Evolutionary conservation across 2,888 invertebrate species (phyloP).

Genomic region (Sphaeridia pumilis): DNA sequence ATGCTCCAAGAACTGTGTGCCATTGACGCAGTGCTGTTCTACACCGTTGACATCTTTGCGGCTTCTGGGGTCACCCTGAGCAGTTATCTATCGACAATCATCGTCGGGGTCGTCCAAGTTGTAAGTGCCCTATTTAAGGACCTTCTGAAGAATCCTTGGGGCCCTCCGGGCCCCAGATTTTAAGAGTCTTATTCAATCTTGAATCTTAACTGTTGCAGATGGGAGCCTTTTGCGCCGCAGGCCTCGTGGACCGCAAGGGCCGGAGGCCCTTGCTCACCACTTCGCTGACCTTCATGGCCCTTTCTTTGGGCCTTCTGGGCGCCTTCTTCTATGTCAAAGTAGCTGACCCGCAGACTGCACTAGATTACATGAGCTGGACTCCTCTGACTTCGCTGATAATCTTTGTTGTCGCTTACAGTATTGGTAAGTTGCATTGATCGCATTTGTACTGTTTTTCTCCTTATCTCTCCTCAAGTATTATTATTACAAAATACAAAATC

Average conservation of each 20-base stretch:
- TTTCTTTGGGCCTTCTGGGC: conserved; percentile 47
- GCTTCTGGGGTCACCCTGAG: conserved; percentile 16
- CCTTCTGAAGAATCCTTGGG: not conserved
- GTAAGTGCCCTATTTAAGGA: conserved; percentile 34
- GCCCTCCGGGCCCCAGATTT: not conserved
- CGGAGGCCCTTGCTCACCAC: conserved; percentile 50
- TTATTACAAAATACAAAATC: not conserved
- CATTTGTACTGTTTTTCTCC: not conserved
- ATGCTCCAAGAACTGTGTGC: conserved; percentile 28
- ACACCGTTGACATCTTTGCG: conserved; percentile 32
- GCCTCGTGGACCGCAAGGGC: conserved; percentile 51
- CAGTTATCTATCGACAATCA: conserved; percentile 53
- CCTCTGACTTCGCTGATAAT: conserved; percentile 60
- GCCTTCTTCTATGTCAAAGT: conserved; percentile 47
- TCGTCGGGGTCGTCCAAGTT: conserved; percentile 71
- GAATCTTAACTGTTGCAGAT: conserved; percentile 30
- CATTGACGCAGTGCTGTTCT: conserved; percentile 28
- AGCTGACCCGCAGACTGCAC: conserved; percentile 42
- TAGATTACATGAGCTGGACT: conserved; percentile 52
- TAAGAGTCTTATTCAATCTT: not conserved
- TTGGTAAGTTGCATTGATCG: conserved; percentile 41
- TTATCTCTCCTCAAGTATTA: not conserved
- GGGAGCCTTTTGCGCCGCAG: conserved; percentile 48
- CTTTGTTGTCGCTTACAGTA: conserved; percentile 66
- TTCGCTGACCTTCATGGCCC: conserved; percentile 48